phyloP scores from a whole-genome alignment of 2,797 vertebrate species.

The Brachyrhaphis roseni region DNA sequence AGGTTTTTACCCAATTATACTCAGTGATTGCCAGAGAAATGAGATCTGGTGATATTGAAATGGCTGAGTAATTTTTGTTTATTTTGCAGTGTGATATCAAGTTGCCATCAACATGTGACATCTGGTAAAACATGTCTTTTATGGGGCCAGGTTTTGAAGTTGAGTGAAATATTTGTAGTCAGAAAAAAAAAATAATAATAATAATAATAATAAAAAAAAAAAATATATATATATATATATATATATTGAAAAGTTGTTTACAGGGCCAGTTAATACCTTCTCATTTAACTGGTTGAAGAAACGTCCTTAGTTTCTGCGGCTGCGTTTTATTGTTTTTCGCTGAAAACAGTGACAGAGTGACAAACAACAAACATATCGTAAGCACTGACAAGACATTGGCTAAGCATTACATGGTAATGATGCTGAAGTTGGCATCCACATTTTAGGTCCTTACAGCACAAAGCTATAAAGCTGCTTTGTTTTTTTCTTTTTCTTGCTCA shows the following conservation, averaged over 20 bases:
- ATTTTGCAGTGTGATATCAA: neutral
- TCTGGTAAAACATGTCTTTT: neutral
- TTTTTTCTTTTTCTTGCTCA: neutral
- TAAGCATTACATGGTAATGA: neutral
- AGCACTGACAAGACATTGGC: too few relatives aligned
- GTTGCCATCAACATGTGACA: neutral
- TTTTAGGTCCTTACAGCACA: neutral
- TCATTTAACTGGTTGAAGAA: neutral
- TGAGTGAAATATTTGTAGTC: neutral
- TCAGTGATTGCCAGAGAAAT: neutral
- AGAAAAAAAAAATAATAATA: neutral
- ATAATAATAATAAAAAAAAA: too few relatives aligned
- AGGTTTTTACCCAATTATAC: slow-evolving; percentile 14
- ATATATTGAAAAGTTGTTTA: neutral
- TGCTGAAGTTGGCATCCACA: neutral
- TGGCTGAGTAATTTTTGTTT: neutral
- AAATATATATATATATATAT: too few relatives aligned
- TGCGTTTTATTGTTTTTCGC: neutral
- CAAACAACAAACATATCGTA: neutral
- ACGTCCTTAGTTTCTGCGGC: neutral
- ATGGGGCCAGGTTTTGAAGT: neutral
- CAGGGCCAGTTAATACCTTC: neutral
- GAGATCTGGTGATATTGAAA: neutral
- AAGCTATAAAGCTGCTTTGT: neutral
- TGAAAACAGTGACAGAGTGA: neutral